Evolutionary conservation across 1,140 invertebrate genomes (phyloP), one percentile per base, ranked within the genome.

Genomic region (Telenomus remus): DNA sequence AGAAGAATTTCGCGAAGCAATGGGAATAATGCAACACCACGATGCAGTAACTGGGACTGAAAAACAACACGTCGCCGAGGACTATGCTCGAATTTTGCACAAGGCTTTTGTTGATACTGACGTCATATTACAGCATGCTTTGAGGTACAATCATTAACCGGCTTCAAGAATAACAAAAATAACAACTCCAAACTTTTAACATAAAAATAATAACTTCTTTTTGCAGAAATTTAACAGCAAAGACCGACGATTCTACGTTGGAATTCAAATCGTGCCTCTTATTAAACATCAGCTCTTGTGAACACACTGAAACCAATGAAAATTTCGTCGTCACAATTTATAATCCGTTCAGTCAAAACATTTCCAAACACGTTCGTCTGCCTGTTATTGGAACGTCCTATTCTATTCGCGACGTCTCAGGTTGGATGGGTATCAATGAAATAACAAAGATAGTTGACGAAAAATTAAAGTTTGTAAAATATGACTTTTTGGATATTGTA

Each of bases 11-110:
- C 84, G 90, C 7, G 89, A 91, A 65, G 88, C 89, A 0, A 86
- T 94, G 89, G 96, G 94, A 14, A 89, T 97, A 0, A 93, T 95
- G 90, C 97, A 98, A 82, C 97, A 98, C 87, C 97, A 99, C 80
- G 97, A 95, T 83, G 94, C 94, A 0, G 90, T 95, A 0, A 94
- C 94, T 0, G 96, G 97, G n/a, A 98, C 97, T 0, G 96, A 96
- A 80, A 97, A 97, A 80, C 93, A 98, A 86, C 91, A 94, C 51
- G 96, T 98, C 0, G 93, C 95, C 0, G 79, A 91, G 9, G 97
- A 99, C 86, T 99, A 99, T 84, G 92, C 90, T 0, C 87, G 92
- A 70, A 88, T 93, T 70, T 71, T 71, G 14, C 10, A 64, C 14
- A 15, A 71, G 42, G 35, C 57, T 6, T 33, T 61, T 3, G 12